These are phyloP conservation scores for Sericinus montela DNA, from an alignment of 2,888 invertebrate genomes.

Conservation along the genomic window DNA sequence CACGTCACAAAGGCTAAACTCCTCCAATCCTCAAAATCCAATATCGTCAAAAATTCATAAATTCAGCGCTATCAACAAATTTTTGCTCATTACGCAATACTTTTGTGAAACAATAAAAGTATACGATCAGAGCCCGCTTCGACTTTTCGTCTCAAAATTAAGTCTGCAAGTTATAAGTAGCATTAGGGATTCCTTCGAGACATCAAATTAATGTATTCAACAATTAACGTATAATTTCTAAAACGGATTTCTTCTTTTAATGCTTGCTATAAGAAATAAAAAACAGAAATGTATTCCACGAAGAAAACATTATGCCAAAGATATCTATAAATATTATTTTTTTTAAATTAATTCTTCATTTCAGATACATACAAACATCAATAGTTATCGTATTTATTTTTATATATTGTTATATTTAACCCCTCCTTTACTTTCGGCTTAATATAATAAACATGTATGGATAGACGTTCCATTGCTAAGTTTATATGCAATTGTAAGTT, in stretches of 20 bases:
- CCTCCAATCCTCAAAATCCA: background rate
- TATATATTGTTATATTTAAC: too few species aligned
- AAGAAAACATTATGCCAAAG: too few species aligned
- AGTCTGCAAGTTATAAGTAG: conserved; percentile 8
- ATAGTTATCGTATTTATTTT: too few species aligned
- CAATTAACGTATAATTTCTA: conserved; percentile 3
- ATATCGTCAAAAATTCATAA: background rate
- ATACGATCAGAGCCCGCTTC: background rate
- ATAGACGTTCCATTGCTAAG: too few species aligned
- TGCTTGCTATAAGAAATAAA: background rate
- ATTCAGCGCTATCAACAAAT: background rate
- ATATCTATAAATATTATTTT: too few species aligned
- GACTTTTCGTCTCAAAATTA: conserved; percentile 1
- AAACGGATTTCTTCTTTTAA: background rate
- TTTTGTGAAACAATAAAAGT: conserved; percentile 7
- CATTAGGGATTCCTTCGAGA: conserved; percentile 4
- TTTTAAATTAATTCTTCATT: too few species aligned
- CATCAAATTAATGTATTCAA: conserved; percentile 10
- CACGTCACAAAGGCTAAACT: background rate
- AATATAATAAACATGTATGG: too few species aligned
- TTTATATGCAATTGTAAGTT: too few species aligned
- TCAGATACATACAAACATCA: too few species aligned
- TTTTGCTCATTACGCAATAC: background rate
- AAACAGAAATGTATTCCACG: too few species aligned
- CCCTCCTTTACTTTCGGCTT: too few species aligned